These are phyloP conservation scores for Tapirus indicus DNA, from an alignment of 2,797 vertebrate species.

Conservation along the genomic window DNA sequence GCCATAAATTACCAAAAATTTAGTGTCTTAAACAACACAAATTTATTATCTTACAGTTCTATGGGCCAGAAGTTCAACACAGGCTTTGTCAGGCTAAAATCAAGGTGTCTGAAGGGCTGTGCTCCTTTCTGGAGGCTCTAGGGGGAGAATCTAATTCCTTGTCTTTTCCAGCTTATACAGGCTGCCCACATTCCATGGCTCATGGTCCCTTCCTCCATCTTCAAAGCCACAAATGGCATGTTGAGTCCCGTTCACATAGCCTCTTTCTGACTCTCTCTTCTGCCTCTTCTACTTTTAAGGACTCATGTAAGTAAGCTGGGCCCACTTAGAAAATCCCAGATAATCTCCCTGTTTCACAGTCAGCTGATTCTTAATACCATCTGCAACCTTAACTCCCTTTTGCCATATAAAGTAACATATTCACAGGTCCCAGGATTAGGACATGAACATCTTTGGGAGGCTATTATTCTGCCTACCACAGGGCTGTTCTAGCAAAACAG, in stretches of 20 bases:
- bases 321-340: not conserved
- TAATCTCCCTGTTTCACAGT: not conserved
- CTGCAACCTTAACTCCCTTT: not conserved
- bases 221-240: not conserved
- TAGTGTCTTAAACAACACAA: not conserved
- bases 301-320: not conserved
- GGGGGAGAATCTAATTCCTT: not conserved
- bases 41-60: not conserved
- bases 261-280: not conserved
- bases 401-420: not conserved
- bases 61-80: not conserved
- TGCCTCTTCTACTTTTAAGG: not conserved
- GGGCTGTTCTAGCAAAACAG: slow-evolving; percentile 69
- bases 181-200: not conserved
- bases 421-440: not conserved
- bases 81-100: not conserved
- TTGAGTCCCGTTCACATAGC: not conserved
- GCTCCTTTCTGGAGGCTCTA: not conserved
- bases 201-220: not conserved
- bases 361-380: not conserved
- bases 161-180: not conserved
- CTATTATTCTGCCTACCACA: not conserved
- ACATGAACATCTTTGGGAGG: not conserved
- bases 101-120: not conserved
- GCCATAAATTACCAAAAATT: slow-evolving; percentile 14